Evolutionary conservation across 2,888 invertebrate genomes (phyloP).

Genomic region (Nomada goodeniana): DNA sequence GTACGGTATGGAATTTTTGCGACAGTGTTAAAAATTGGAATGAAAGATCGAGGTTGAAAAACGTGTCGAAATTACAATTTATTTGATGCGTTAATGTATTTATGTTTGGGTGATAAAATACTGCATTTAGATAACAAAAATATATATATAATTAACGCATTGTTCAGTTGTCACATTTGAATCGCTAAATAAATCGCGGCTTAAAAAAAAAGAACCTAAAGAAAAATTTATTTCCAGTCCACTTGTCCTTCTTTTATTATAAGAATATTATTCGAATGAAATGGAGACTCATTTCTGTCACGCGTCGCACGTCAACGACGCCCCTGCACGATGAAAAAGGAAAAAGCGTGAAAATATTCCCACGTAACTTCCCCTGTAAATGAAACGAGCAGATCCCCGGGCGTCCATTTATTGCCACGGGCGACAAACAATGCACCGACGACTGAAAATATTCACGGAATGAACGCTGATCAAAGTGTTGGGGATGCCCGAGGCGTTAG

Average conservation of each 20-base stretch:
- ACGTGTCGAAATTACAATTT: too few relatives aligned
- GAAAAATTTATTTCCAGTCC: background rate
- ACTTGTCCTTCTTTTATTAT: background rate
- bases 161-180: too few relatives aligned
- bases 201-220: background rate
- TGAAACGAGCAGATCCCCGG: conserved; percentile 6
- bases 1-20: background rate
- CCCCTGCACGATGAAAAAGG: background rate
- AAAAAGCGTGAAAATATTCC: background rate
- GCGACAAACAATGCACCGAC: conserved; percentile 23
- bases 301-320: background rate
- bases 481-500: background rate
- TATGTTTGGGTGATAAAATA: too few relatives aligned
- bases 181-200: too few relatives aligned
- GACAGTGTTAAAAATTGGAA: background rate
- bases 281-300: background rate
- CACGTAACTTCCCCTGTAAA: conserved; percentile 1
- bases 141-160: too few relatives aligned
- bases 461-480: conserved; percentile 32
- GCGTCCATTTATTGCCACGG: conserved; percentile 6
- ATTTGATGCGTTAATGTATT: too few relatives aligned
- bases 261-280: background rate
- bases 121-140: too few relatives aligned
- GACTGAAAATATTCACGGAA: conserved; percentile 26
- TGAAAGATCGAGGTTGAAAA: too few relatives aligned